Evolutionary conservation across 2,113 vertebrate genomes (phyloP), one percentile per base, ranked within the genome.

Genomic region (Urocynchramus pylzowi): DNA sequence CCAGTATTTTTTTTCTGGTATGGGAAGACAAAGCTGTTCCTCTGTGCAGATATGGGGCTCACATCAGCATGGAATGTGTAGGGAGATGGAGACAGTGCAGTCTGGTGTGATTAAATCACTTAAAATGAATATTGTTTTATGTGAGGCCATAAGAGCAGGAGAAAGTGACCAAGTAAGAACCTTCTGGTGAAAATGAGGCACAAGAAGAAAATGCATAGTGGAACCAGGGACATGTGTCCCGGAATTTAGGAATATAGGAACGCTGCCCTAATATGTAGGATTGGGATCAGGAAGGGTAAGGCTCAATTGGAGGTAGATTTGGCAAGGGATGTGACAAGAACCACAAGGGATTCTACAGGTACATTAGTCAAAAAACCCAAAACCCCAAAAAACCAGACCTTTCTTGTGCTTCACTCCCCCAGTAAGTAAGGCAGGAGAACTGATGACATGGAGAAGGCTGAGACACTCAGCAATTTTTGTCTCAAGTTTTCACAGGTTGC

Each of bases 231-330:
- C 4, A 0, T 3, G 19, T 60, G 4, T 60, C 26, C 41, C 41
- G 30, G 60, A 20, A n/a, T n/a, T n/a, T n/a, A 60, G n/a, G 79
- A 39, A 13, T n/a, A 16, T 0, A 12, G 59, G 44, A 84, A 8
- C 7, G 2, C 11, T 75, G 31, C 35, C 64, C 1, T 11, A 16
- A 13, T 1, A 1, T 5, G n/a, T 35, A 20, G 53, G 16, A 11
- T 9, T 84, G 68, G 37, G 27, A 42, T 71, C 21, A 5, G 47
- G 41, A 47, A 39, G 1, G 0, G 11, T 60, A 8, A 56, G 41
- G 47, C 18, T 53, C 10, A 16, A 2, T 0, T 80, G 39, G 47
- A 70, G 27, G 57, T 63, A 61, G 41, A 22, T 79, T 89, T 87
- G 56, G 49, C 42, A 61, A 67, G 30, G 61, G 17, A 8, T 65